These are phyloP conservation scores for Nomia melanderi DNA, from an alignment of 1,140 invertebrate genomes.

Conservation along the genomic window DNA sequence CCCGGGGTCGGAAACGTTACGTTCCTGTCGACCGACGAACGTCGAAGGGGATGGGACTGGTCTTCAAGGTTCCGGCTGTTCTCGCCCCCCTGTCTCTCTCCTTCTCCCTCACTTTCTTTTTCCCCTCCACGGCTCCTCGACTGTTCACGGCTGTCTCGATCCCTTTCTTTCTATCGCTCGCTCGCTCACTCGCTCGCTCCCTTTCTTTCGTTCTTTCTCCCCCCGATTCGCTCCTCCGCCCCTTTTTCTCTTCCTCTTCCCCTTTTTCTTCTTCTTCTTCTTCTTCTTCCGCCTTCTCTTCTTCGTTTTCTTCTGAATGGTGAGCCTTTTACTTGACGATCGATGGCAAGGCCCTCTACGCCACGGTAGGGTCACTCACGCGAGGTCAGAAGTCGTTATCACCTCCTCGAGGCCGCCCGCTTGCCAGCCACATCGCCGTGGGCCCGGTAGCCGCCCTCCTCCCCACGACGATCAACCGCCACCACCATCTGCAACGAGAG, in stretches of 20 bases:
- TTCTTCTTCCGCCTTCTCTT: conserved; percentile 42
- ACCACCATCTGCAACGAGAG: conserved; percentile 74
- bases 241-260: conserved; percentile 34
- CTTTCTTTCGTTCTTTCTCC: not conserved
- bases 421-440: conserved; percentile 74
- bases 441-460: conserved; percentile 60
- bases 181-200: conserved; percentile 9
- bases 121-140: too few relatives aligned
- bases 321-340: conserved; percentile 55
- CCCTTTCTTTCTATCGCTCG: not conserved
- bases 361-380: conserved; percentile 64
- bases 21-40: not conserved
- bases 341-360: conserved; percentile 60
- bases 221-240: conserved; percentile 14
- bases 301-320: conserved; percentile 51
- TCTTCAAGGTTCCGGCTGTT: not conserved
- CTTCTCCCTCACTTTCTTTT: conserved; percentile 33
- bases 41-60: conserved; percentile 7
- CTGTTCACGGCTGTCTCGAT: too few relatives aligned
- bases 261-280: conserved; percentile 39
- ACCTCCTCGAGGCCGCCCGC: conserved; percentile 77
- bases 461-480: conserved; percentile 61
- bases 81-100: conserved; percentile 1
- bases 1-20: too few relatives aligned
- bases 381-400: conserved; percentile 79